Evolutionary conservation across 2,797 vertebrate species (phyloP).

Genomic region (Linurgus olivaceus): DNA sequence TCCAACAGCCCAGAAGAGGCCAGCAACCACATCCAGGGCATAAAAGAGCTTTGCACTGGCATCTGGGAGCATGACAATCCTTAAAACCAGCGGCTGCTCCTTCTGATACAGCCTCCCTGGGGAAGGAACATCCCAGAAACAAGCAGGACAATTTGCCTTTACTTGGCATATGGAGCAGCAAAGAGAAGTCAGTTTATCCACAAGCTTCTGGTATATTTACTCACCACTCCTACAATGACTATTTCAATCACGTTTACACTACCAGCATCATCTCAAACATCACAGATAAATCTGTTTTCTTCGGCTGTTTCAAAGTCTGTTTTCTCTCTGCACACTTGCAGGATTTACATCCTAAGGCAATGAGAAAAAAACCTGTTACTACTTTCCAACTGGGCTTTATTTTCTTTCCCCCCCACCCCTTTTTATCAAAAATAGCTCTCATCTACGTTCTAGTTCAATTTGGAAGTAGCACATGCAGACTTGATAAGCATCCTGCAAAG

Average conservation of each 20-base stretch:
- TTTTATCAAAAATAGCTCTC: slow-evolving; percentile 61
- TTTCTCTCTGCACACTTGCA: slow-evolving; percentile 11
- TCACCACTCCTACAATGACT: not conserved
- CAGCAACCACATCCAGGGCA: not conserved
- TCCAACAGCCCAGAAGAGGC: not conserved
- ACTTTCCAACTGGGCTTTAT: slow-evolving; percentile 29
- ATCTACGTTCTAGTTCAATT: slow-evolving; percentile 48
- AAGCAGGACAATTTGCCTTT: not conserved
- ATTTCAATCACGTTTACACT: slow-evolving; percentile 17
- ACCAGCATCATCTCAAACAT: slow-evolving; percentile 7
- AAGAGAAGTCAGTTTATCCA: not conserved
- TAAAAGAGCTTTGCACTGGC: not conserved
- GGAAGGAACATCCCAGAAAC: not conserved
- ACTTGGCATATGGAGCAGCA: not conserved
- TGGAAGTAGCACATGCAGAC: slow-evolving; percentile 56
- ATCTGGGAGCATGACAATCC: not conserved
- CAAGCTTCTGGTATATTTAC: not conserved
- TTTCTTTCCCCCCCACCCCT: not conserved
- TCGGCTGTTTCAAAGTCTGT: slow-evolving; percentile 17
- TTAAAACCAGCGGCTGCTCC: not conserved
- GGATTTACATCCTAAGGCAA: slow-evolving; percentile 42
- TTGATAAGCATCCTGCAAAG: slow-evolving; percentile 71
- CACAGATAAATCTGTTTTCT: slow-evolving; percentile 22
- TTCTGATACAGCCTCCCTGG: not conserved
- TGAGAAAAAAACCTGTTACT: not conserved